phyloP scores from a whole-genome alignment of 1,140 invertebrate species.

The Trinorchestia longiramus region DNA sequence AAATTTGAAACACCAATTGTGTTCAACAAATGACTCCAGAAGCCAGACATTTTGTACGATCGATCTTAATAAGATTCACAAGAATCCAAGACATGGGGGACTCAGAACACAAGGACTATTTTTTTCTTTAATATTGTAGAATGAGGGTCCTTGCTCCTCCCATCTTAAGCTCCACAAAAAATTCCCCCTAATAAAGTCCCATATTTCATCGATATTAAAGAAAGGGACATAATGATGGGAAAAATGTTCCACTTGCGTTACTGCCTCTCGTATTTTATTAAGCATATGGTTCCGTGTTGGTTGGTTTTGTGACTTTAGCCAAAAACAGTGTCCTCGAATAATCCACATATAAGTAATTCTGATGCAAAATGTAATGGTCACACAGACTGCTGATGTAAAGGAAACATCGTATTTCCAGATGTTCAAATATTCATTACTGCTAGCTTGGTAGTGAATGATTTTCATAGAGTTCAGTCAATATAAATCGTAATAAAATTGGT shows the following conservation, averaged over 20 bases:
- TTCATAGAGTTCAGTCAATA: no score
- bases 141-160: neutral
- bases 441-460: no score
- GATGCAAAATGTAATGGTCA: neutral
- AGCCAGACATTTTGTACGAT: neutral
- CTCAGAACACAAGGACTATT: neutral
- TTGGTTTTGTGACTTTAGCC: neutral
- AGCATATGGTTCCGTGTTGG: neutral
- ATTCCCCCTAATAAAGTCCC: constrained; percentile 4
- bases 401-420: neutral
- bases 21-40: neutral
- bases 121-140: neutral
- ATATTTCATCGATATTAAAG: neutral
- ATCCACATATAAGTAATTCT: neutral
- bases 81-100: neutral
- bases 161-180: neutral
- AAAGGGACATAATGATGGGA: neutral
- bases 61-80: neutral
- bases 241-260: neutral
- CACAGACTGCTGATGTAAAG: neutral
- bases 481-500: no score
- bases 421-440: no score
- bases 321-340: neutral
- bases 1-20: neutral
- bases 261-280: neutral